Percentiles rank a stretch among this genome's conserved stretches.
Evolutionary conservation across 2,888 invertebrate genomes (phyloP).

Genomic region (Aquatica leii): DNA sequence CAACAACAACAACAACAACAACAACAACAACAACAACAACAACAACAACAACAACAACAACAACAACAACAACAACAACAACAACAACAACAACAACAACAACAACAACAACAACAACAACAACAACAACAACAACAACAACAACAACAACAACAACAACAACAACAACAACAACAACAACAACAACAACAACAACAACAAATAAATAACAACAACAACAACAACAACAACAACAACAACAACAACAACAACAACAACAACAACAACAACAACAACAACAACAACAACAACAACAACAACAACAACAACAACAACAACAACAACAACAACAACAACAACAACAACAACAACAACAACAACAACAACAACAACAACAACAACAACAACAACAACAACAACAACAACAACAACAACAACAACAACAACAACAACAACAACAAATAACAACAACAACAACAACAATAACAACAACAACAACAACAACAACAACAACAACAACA

Average conservation of each 20-base stretch:
- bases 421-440: too few species aligned
- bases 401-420: too few species aligned
- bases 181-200: too few species aligned
- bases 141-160: not conserved
- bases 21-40: conserved; percentile 1
- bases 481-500: too few species aligned
- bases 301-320: not conserved
- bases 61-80: conserved; percentile 1
- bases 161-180: not conserved
- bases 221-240: not conserved
- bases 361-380: too few species aligned
- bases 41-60: not conserved
- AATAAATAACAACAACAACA: not conserved
- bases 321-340: not conserved
- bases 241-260: not conserved
- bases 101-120: not conserved
- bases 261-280: not conserved
- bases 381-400: too few species aligned
- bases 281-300: not conserved
- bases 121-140: not conserved
- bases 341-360: not conserved
- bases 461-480: too few species aligned
- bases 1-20: not conserved
- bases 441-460: too few species aligned
- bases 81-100: not conserved